Evolutionary conservation across 2,797 vertebrate genomes (phyloP), one percentile per base, ranked within the genome.

Genomic region (Lithobates sylvaticus): DNA sequence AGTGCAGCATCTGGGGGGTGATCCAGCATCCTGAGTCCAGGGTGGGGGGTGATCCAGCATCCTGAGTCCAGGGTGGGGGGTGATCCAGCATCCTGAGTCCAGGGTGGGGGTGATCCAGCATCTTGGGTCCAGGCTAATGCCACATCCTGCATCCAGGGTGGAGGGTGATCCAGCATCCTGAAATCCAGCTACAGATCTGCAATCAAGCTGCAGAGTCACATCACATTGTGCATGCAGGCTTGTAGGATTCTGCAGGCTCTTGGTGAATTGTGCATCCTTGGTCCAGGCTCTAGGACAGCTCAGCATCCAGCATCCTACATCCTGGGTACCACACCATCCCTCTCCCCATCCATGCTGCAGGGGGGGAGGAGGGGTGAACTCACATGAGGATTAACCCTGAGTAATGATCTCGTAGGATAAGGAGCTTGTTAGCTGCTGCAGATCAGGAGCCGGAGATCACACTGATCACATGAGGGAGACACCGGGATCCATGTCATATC

Each of bases 261-360:
- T 8, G 23, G 21, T 64, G 23, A 6, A 64, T 64, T 67, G 26
- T 26, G 65, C 65, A 67, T 67, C 65, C 65, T 67, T 67, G n/a
- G 27, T 67, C 65, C 76, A 78, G 58, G 29, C 58, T 78, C 58
- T 39, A 65, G 76, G 34, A 61, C 27, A 44, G n/a, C 15, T 15
- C 77, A 78, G 61, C 42, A 70, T 70, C 78, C 67, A 32, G 78
- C 44, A 70, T 80, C 78, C 67, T 32, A 15, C 27, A 54, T 81
- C 70, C 50, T 27, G 70, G 80, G 80, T 73, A 73, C 80, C 80
- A 74, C 80, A 61, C 79, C 26, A 42, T 81, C 69, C 34, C 65
- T 29, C n/a, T 67, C 65, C 10, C 26, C 69, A 39, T 39, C 39
- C 69, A 54, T 36, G 69, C 78, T 26, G 68, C 34, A 9, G 72